phyloP scores from a whole-genome alignment of 1,140 invertebrate species.

The Homarus americanus region DNA sequence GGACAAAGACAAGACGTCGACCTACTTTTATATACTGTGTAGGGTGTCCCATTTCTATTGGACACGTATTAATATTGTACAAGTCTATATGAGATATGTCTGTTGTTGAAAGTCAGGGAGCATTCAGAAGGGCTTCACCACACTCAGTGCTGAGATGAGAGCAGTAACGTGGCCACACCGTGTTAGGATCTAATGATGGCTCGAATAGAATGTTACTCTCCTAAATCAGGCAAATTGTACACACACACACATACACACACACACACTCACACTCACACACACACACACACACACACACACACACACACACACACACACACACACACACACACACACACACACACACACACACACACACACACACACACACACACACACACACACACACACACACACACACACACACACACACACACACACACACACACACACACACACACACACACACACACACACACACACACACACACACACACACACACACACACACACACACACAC shows the following conservation, averaged over 20 bases:
- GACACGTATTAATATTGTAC: too few relatives aligned
- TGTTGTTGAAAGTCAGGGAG: too few relatives aligned
- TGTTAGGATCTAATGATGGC: too few relatives aligned
- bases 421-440: constrained; percentile 19
- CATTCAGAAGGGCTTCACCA: too few relatives aligned
- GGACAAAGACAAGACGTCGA: too few relatives aligned
- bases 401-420: constrained; percentile 32
- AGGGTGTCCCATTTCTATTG: too few relatives aligned
- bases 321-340: constrained; percentile 3
- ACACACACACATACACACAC: background rate
- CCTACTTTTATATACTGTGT: too few relatives aligned
- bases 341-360: constrained; percentile 2
- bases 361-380: constrained; percentile 1
- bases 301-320: constrained; percentile 5
- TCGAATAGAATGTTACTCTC: too few relatives aligned
- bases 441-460: background rate
- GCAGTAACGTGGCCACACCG: too few relatives aligned
- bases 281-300: background rate
- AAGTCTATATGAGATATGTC: too few relatives aligned
- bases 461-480: constrained; percentile 3
- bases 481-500: constrained; percentile 3
- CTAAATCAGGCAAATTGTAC: too few relatives aligned
- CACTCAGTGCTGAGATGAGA: too few relatives aligned
- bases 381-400: constrained; percentile 27
- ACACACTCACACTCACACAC: constrained; percentile 7